Conservation (phyloP, 2,113 vertebrate genomes). For the Scomber colias region DNA sequence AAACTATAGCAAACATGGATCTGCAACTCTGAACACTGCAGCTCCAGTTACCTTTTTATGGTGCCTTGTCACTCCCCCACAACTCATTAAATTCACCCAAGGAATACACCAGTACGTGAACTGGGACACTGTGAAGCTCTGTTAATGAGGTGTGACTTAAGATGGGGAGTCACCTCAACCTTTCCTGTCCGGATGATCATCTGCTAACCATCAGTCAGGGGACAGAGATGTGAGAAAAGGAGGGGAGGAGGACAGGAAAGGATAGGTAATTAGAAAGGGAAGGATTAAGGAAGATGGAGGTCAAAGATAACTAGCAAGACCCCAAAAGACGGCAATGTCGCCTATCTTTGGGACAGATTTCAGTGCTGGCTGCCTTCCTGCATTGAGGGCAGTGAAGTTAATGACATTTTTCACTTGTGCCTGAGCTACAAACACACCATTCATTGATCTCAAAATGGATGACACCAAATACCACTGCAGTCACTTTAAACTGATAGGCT, state of each 20-base stretch:
- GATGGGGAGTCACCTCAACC: conserved; percentile 71
- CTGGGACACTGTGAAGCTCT: conserved; percentile 47
- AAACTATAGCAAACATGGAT: conserved; percentile 45
- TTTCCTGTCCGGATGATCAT: conserved; percentile 75
- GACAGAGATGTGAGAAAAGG: conserved; percentile 43
- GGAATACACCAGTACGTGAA: conserved; percentile 50
- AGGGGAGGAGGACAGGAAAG: conserved; percentile 26
- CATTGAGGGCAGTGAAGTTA: conserved; percentile 56
- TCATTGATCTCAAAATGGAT: conserved; percentile 69
- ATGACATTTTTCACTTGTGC: conserved; percentile 71
- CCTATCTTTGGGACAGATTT: conserved; percentile 40
- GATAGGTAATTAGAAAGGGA: conserved; percentile 66
- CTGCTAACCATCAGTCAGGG: conserved; percentile 69
- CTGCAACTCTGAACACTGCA: conserved; percentile 50
- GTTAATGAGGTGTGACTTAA: conserved; percentile 71
- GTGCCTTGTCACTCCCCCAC: conserved; percentile 34
- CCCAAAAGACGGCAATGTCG: conserved; percentile 37
- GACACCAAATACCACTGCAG: conserved; percentile 61
- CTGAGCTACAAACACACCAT: conserved; percentile 55
- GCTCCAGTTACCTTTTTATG: conserved; percentile 47
- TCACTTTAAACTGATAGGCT: conserved; percentile 48
- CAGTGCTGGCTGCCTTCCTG: conserved; percentile 37
- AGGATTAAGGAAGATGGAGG: conserved; percentile 71
- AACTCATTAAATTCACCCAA: conserved; percentile 62
- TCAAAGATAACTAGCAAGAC: conserved; percentile 63